Conservation (phyloP, 2,888 invertebrate genomes). For the Drosophila neutralis region DNA sequence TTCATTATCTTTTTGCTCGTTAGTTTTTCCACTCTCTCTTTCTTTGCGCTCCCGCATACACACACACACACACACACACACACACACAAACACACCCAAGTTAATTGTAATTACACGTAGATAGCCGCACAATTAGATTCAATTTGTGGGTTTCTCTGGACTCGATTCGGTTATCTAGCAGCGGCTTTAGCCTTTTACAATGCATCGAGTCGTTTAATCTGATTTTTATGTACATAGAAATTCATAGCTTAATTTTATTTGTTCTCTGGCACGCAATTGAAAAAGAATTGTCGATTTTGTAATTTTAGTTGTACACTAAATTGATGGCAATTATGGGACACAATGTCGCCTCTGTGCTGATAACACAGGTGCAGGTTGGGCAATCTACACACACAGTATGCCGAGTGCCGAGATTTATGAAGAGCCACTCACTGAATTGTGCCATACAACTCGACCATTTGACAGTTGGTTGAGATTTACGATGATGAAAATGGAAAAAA, state of each 20-base stretch:
- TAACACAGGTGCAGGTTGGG: slow-evolving; percentile 38
- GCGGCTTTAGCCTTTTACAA: slow-evolving; percentile 45
- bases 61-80: slow-evolving; percentile 6
- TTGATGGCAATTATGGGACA: slow-evolving; percentile 69
- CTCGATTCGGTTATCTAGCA: slow-evolving; percentile 43
- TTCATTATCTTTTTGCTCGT: slow-evolving; percentile 78
- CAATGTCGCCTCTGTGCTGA: slow-evolving; percentile 23
- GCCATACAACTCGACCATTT: slow-evolving; percentile 67
- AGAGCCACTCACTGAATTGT: slow-evolving; percentile 72
- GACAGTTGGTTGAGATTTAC: slow-evolving; percentile 81
- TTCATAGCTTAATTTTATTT: slow-evolving; percentile 3
- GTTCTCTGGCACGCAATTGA: slow-evolving; percentile 17
- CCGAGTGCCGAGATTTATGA: slow-evolving; percentile 71
- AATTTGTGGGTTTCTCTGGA: slow-evolving; percentile 60
- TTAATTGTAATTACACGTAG: slow-evolving; percentile 79
- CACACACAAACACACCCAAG: slow-evolving; percentile 32
- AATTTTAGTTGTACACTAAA: slow-evolving; percentile 73
- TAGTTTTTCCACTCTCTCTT: slow-evolving; percentile 48
- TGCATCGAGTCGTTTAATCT: slow-evolving; percentile 59
- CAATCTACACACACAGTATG: slow-evolving; percentile 19
- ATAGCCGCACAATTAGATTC: slow-evolving; percentile 78
- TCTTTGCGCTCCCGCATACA: neutral
- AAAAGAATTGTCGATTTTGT: slow-evolving; percentile 61
- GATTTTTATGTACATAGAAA: slow-evolving; percentile 59
- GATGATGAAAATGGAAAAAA: slow-evolving; percentile 37